Evolutionary conservation across 2,888 invertebrate genomes (phyloP).

Genomic region (Patella caerulea): DNA sequence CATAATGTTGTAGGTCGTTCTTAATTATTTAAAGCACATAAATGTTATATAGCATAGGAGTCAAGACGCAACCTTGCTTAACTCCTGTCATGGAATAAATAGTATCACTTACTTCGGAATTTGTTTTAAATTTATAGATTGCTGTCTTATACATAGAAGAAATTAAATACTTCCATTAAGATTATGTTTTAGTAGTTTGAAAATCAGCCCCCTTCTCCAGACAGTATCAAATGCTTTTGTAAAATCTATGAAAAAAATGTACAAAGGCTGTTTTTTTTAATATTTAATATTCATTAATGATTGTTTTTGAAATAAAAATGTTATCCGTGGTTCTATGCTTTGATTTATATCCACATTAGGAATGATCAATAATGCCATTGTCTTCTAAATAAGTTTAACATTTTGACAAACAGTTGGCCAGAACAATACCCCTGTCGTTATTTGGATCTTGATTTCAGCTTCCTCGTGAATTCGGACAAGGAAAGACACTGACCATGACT

Average conservation of each 20-base stretch:
- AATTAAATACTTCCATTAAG: not conserved
- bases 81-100: too few species aligned
- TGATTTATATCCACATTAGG: not conserved
- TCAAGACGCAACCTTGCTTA: too few species aligned
- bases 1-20: too few species aligned
- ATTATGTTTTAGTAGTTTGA: not conserved
- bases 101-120: too few species aligned
- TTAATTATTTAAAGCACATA: too few species aligned
- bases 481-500: not conserved
- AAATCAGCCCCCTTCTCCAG: not conserved
- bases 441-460: not conserved
- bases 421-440: not conserved
- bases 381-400: not conserved
- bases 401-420: not conserved
- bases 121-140: too few species aligned
- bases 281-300: not conserved
- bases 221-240: not conserved
- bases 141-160: not conserved
- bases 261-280: not conserved
- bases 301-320: slow-evolving; percentile 1
- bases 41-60: too few species aligned
- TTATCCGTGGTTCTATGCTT: not conserved
- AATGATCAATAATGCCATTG: not conserved
- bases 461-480: not conserved
- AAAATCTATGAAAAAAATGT: not conserved